Evolutionary conservation across 1,140 invertebrate genomes (phyloP), one percentile per base, ranked within the genome.

Genomic region (Agrilus planipennis): DNA sequence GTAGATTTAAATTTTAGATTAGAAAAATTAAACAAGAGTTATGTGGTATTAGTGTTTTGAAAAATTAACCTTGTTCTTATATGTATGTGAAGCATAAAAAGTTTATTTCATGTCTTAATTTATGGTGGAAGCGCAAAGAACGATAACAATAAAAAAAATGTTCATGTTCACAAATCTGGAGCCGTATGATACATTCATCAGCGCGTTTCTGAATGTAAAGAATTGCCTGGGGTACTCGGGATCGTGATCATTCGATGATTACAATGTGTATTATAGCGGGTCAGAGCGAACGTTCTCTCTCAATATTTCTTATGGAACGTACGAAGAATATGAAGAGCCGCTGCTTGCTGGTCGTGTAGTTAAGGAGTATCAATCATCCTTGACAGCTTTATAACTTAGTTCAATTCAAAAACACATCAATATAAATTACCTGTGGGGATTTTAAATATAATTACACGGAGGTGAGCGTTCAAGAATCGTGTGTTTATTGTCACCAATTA

Each of bases 371-470:
- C 48, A 50, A 50, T 50, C 48, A 50, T 50, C 31, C 41, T 15
- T 50, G 48, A 47, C 48, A 50, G 48, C 48, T 50, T 50, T 50
- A 50, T 50, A 50, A 50, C 48, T 50, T 44, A 41, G 41, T 41
- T 49, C 47, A 49, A 49, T 49, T 49, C 47, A 46, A 39, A 46
- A 49, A 46, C 44, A 40, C 47, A 49, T 49, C 44, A 46, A 43
- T 49, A 46, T 49, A 49, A 49, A 49, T 49, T 49, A 49, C 45
- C 30, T 50, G 46, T 40, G 44, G 42, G 40, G 44, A 47, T 46
- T 50, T 50, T 50, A 46, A 49, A 45, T 49, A 45, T 49, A 49
- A 49, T 49, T 49, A 49, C 32, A 45, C 29, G 28, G 36, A 49
- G 44, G 46, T 49, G 46, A 49, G 46, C 34, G 39, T 25, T 45